Evolutionary conservation across 2,113 vertebrate genomes (phyloP).

Genomic region (Jacana jacana): DNA sequence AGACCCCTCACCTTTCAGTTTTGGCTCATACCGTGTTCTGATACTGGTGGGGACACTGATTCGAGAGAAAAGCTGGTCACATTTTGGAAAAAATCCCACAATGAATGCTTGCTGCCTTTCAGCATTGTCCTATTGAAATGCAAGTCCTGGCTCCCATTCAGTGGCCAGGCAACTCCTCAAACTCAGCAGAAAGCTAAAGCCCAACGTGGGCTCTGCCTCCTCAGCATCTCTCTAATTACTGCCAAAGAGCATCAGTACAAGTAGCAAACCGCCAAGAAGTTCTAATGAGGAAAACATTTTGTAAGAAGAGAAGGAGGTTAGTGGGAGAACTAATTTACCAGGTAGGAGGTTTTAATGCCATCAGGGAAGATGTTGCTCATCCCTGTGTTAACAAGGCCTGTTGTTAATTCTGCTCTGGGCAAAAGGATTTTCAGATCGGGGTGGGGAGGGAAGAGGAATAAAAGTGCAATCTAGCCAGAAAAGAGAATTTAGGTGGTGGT

Average conservation of each 20-base stretch:
- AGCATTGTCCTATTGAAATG: background rate
- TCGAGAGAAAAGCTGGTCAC: background rate
- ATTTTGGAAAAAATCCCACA: background rate
- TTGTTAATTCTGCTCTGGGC: background rate
- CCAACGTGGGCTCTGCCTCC: background rate
- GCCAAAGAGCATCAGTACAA: background rate
- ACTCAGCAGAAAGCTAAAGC: background rate
- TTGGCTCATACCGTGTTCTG: fast-evolving
- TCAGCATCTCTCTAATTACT: background rate
- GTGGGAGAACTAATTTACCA: background rate
- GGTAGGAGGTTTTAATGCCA: conserved; percentile 20
- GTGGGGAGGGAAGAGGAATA: too few species aligned
- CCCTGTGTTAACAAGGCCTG: background rate
- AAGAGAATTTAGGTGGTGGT: background rate
- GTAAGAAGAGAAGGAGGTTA: background rate
- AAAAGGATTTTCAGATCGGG: background rate
- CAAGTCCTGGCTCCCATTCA: background rate
- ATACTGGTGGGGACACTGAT: fast-evolving
- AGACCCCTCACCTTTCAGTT: background rate
- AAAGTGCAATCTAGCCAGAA: background rate
- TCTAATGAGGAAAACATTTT: conserved; percentile 38
- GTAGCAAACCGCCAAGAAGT: background rate
- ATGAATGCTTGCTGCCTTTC: background rate
- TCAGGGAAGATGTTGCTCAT: background rate
- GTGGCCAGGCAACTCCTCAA: background rate